Conservation (phyloP, 2,888 invertebrate species). For the Cephus pulcher region DNA sequence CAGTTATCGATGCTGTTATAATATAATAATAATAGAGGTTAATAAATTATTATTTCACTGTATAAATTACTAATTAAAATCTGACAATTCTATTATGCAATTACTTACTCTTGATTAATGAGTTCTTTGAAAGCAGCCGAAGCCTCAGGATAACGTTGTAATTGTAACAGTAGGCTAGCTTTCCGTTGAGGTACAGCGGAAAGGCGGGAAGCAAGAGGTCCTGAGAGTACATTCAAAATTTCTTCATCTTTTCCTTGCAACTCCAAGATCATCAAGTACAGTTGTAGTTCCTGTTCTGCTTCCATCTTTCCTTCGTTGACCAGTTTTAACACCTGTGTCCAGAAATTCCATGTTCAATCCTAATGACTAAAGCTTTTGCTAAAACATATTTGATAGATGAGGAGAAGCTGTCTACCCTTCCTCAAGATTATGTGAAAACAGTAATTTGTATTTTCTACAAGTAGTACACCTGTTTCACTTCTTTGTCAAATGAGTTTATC, state of each 20-base stretch:
- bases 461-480: background rate
- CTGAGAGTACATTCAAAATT: slow-evolving; percentile 83
- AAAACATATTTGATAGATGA: background rate
- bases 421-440: background rate
- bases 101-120: slow-evolving; percentile 77
- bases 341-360: slow-evolving; percentile 12
- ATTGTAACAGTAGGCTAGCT: slow-evolving; percentile 79
- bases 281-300: slow-evolving; percentile 92
- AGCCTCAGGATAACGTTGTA: slow-evolving; percentile 81
- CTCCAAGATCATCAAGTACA: slow-evolving; percentile 90
- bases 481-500: background rate
- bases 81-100: background rate
- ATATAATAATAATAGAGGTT: slow-evolving; percentile 9
- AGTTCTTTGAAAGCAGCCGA: slow-evolving; percentile 81
- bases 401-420: background rate
- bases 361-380: background rate
- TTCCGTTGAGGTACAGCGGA: slow-evolving; percentile 72
- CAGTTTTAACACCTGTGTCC: slow-evolving; percentile 72
- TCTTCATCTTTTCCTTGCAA: slow-evolving; percentile 84
- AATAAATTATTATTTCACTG: background rate
- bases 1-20: slow-evolving; percentile 65
- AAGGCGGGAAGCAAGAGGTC: slow-evolving; percentile 70
- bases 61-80: background rate
- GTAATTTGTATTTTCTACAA: background rate
- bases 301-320: slow-evolving; percentile 89